Conservation (phyloP, 2,797 vertebrate genomes). For the Gila robusta region DNA sequence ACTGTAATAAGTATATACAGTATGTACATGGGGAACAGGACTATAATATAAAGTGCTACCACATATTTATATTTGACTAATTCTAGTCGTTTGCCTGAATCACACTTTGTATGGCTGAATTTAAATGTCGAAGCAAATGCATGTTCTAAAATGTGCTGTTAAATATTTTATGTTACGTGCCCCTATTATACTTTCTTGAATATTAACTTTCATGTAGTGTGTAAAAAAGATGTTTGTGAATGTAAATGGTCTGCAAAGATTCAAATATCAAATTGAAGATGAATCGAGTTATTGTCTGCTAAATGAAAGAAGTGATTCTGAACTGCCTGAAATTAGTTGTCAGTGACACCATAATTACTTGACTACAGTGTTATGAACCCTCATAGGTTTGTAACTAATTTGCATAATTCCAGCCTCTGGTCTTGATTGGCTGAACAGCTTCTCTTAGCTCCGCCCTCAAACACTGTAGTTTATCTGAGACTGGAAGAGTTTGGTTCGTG, state of each 20-base stretch:
- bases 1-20: too few species aligned
- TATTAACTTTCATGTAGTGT: not conserved
- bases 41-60: too few species aligned
- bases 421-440: too few species aligned
- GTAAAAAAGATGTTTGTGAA: not conserved
- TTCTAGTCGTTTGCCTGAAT: not conserved
- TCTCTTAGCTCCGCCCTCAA: too few species aligned
- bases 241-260: not conserved
- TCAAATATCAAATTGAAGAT: not conserved
- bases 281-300: not conserved
- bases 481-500: too few species aligned
- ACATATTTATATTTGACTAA: not conserved
- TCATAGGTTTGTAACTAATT: not conserved
- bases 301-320: not conserved
- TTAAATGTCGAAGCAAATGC: not conserved
- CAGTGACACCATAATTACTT: too few species aligned
- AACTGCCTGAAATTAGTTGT: not conserved
- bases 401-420: too few species aligned
- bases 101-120: not conserved
- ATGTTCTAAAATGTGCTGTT: not conserved
- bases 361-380: not conserved
- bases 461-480: too few species aligned
- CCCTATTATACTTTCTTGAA: not conserved
- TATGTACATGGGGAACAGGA: too few species aligned
- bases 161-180: not conserved